A percentile compares a stretch with the other conserved stretches of the same genome.
Conservation (phyloP, 92 coral and sea anemone genomes). For the Phenganax subtilis region DNA sequence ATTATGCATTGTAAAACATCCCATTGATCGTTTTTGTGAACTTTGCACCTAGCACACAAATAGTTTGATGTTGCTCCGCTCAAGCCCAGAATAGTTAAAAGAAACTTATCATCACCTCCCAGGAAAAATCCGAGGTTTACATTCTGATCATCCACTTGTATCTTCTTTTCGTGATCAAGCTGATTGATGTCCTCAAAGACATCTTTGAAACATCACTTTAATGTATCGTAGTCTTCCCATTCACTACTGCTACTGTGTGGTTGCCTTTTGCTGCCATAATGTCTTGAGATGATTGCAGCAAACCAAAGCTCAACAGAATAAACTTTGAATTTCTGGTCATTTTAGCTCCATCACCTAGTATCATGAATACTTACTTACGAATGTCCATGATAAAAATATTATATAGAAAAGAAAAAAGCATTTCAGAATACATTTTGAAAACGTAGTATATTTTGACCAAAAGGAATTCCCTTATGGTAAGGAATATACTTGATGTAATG, state of each 20-base stretch:
- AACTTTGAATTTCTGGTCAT: slow-evolving; percentile 61
- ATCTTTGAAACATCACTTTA: slow-evolving; percentile 49
- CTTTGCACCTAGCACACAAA: slow-evolving; percentile 29
- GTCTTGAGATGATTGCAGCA: slow-evolving; percentile 51
- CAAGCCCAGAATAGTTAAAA: slow-evolving; percentile 56
- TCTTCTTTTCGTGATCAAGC: slow-evolving; percentile 36
- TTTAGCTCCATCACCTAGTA: slow-evolving; percentile 57
- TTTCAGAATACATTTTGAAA: too few species aligned
- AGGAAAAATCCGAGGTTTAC: slow-evolving; percentile 50
- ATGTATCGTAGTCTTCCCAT: slow-evolving; percentile 52
- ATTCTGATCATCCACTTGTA: slow-evolving; percentile 30
- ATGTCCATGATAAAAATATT: too few species aligned
- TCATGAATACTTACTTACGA: too few species aligned
- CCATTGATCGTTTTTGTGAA: slow-evolving; percentile 41
- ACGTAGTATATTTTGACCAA: too few species aligned
- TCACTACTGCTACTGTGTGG: slow-evolving; percentile 57
- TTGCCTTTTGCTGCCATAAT: slow-evolving; percentile 56
- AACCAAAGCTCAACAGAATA: slow-evolving; percentile 55
- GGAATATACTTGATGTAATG: too few species aligned
- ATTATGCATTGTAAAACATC: slow-evolving; percentile 29
- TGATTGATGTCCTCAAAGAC: slow-evolving; percentile 56
- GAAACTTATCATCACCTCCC: slow-evolving; percentile 61
- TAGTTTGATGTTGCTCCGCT: slow-evolving; percentile 52
- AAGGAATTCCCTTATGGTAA: too few species aligned
- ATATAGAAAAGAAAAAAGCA: too few species aligned